Base-by-base conservation (phyloP, 2,888 invertebrate genomes). In the Eumerus sabulonum region DNA sequence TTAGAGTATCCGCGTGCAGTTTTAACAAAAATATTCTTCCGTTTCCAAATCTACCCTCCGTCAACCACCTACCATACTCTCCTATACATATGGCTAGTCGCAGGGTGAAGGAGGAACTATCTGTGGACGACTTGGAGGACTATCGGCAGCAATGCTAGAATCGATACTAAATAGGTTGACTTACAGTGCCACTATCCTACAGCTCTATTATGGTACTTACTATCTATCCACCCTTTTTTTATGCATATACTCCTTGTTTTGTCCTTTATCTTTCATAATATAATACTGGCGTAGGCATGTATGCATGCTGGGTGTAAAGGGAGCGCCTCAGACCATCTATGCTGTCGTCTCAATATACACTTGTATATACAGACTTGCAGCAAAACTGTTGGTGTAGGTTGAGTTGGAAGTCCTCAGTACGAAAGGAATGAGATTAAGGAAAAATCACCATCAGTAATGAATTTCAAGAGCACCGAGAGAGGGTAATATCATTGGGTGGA, bases 91-190 rank as follows among this genome's bases (percentile, higher is more conserved):
- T 71, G 54, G 62, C 62, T 63, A 63, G 54, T 47, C 48, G 42
- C 48, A 19, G 53, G 47, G 17, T 60, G 50, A 54, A 54, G 53
- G 40, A 44, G n/a, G 40, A 70, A 62, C 38, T 47, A 48, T 27
- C 18, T n/a, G 18, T 47, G 54, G 48, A 16, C 47, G 54, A 45
- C 53, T 18, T 18, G 16, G 9, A 27, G 7, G 27, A 14, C 57
- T 13, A 14, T 16, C 13, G 19, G 4, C 44, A 40, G 16, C 44
- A 50, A 14, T 9, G 44, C 71, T 36, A 16, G 47, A 54, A 71
- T 71, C 71, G 71, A 71, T 71, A 71, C 54, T 62, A 47, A 62
- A 71, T 62, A 47, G 54, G 48, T 54, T 71, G 62, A 62, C 70
- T 71, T 62, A 42, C 62, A 62, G 35, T 54, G 53, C 60, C 40